Conservation (phyloP, 2,113 vertebrate species). For the Aegotheles bennettii region DNA sequence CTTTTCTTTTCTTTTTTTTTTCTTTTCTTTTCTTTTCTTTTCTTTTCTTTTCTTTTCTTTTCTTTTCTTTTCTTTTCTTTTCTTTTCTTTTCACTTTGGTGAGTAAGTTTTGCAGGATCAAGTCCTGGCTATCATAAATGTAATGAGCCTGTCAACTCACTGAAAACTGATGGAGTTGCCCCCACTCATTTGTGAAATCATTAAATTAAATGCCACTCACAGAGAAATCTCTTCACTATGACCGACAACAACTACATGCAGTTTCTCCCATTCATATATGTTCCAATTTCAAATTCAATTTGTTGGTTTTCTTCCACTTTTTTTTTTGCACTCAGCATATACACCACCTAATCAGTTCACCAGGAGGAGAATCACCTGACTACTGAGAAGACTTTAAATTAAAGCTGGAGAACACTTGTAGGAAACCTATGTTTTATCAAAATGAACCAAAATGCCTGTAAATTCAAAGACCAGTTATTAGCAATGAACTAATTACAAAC, state of each 20-base stretch:
- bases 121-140: background rate
- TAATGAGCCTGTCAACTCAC: background rate
- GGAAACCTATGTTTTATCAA: background rate
- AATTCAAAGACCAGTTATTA: background rate
- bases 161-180: background rate
- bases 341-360: background rate
- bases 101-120: background rate
- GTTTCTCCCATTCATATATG: background rate
- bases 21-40: background rate
- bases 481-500: background rate
- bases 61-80: background rate
- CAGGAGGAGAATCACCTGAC: background rate
- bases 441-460: background rate
- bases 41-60: background rate
- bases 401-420: background rate
- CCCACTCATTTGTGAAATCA: background rate
- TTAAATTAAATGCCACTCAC: constrained; percentile 1
- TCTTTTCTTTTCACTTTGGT: constrained; percentile 7
- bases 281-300: background rate
- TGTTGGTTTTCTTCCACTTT: background rate
- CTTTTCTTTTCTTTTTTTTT: background rate
- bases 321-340: background rate
- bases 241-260: background rate
- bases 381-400: background rate
- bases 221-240: background rate